phyloP scores from a whole-genome alignment of 2,113 vertebrate genomes.

The Zonotrichia leucophrys region DNA sequence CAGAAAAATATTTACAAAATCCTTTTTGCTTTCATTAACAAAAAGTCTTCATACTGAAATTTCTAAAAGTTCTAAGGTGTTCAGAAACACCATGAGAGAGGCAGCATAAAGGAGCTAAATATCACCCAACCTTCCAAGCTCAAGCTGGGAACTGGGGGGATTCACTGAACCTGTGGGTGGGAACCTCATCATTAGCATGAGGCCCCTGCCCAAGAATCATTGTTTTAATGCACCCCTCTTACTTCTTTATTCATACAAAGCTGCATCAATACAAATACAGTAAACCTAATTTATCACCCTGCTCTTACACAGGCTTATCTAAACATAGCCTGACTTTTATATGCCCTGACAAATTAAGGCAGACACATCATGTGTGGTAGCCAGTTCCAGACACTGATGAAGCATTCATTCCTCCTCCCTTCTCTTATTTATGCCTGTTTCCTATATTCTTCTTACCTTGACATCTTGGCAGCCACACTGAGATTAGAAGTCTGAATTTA shows the following conservation, averaged over 20 bases:
- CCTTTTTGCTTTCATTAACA: not conserved
- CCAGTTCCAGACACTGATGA: not conserved
- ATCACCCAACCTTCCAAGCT: not conserved
- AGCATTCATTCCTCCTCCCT: not conserved
- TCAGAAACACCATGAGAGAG: not conserved
- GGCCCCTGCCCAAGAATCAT: not conserved
- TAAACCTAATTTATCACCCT: not conserved
- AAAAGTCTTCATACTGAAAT: not conserved
- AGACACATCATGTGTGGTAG: not conserved
- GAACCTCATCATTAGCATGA: not conserved
- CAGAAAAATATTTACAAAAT: not conserved
- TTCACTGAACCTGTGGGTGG: not conserved
- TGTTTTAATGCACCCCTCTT: not conserved
- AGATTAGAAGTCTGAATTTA: not conserved
- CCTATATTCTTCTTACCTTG: not conserved
- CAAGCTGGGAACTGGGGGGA: not conserved
- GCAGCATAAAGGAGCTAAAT: not conserved
- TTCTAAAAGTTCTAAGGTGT: not conserved
- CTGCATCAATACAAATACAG: not conserved
- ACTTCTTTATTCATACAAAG: not conserved
- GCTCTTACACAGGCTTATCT: not conserved
- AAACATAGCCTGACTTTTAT: not conserved
- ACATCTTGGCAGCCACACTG: not conserved
- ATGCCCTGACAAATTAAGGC: not conserved
- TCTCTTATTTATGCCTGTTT: not conserved